Percentiles rank a stretch among this genome's conserved stretches.
Conservation (phyloP, 2,797 vertebrate genomes). For the Peromyscus melanophrys region DNA sequence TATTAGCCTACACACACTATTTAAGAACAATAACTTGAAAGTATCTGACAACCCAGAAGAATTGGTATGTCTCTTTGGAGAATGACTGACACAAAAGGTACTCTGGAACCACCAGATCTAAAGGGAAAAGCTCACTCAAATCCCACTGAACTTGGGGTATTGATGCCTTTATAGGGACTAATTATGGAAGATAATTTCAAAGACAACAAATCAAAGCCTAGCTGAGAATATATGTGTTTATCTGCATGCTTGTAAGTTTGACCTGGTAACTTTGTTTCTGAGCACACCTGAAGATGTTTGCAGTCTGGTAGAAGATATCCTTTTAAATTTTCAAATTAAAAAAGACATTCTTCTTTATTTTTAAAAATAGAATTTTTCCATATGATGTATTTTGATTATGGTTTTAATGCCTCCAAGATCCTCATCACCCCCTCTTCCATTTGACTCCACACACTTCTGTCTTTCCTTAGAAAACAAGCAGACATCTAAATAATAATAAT, state of each 20-base stretch:
- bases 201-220: background rate
- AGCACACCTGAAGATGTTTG: background rate
- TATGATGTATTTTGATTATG: background rate
- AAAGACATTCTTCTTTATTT: background rate
- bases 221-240: background rate
- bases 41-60: conserved; percentile 61
- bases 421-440: background rate
- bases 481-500: background rate
- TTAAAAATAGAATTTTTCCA: background rate
- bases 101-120: conserved; percentile 24
- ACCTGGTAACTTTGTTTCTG: background rate
- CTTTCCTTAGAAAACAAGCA: background rate
- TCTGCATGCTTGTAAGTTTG: background rate
- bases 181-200: conserved; percentile 17
- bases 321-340: conserved; percentile 28
- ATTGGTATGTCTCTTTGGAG: conserved; percentile 66
- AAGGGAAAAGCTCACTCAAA: conserved; percentile 3
- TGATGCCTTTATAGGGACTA: background rate
- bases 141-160: background rate
- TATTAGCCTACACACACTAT: conserved; percentile 61
- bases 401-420: background rate
- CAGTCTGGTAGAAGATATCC: background rate
- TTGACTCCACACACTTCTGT: background rate
- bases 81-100: conserved; percentile 37
- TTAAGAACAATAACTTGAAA: conserved; percentile 78